These are phyloP conservation scores for Gobio occitaniae DNA, from an alignment of 2,797 vertebrate species.

Conservation along the genomic window DNA sequence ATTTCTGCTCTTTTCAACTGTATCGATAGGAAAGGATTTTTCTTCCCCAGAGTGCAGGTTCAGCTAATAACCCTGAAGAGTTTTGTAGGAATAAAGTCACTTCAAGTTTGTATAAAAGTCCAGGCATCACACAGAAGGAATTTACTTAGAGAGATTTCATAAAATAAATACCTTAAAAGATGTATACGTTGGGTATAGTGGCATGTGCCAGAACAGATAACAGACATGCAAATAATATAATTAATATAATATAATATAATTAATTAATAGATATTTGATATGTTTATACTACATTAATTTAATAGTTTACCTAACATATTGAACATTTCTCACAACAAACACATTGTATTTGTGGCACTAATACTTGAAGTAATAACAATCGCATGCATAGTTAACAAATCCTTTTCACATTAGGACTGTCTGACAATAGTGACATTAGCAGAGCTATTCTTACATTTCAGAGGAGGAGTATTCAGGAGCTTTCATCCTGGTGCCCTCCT, in stretches of 20 bases:
- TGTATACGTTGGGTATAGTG: neutral
- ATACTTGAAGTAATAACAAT: neutral
- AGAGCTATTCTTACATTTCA: slow-evolving; percentile 85
- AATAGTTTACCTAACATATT: neutral
- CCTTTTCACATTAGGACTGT: slow-evolving; percentile 3
- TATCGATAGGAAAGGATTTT: slow-evolving; percentile 57
- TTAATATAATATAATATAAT: neutral
- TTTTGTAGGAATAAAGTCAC: slow-evolving; percentile 1
- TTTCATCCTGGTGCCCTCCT: slow-evolving; percentile 94
- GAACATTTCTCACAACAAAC: neutral
- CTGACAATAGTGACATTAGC: slow-evolving; percentile 1
- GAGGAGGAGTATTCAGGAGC: slow-evolving; percentile 91
- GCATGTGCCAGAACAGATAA: neutral
- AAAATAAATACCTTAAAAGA: slow-evolving; percentile 15
- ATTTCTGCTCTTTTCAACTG: slow-evolving; percentile 59
- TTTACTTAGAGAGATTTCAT: slow-evolving; percentile 11
- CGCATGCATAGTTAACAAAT: slow-evolving; percentile 5
- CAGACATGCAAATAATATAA: neutral
- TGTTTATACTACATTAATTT: neutral
- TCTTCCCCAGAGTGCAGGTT: slow-evolving; percentile 21
- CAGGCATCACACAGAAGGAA: slow-evolving; percentile 16
- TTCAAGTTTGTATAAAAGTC: slow-evolving; percentile 39
- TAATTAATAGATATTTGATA: neutral
- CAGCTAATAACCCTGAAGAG: slow-evolving; percentile 38
- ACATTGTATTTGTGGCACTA: neutral